Evolutionary conservation across 2,113 vertebrate genomes (phyloP).

Genomic region (Isichthys henryi): DNA sequence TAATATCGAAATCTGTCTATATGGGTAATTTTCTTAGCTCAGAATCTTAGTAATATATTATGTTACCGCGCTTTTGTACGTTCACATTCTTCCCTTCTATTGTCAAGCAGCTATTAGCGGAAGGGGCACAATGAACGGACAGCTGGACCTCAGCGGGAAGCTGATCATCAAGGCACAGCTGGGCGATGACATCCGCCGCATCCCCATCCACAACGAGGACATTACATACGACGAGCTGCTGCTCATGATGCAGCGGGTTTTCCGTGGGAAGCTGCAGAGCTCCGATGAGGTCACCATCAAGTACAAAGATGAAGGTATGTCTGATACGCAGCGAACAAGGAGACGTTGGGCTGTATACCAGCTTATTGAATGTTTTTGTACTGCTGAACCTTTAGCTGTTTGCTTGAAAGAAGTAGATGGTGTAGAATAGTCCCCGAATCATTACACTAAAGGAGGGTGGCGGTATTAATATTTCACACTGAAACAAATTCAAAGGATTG

Average conservation of each 20-base stretch:
- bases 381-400: not conserved
- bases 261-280: slow-evolving; percentile 92
- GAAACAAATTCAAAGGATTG: not conserved
- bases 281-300: slow-evolving; percentile 97
- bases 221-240: slow-evolving; percentile 98
- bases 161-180: slow-evolving; percentile 98
- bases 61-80: not conserved
- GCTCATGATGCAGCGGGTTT: slow-evolving; percentile 99
- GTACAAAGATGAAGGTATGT: slow-evolving; percentile 95
- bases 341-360: not conserved
- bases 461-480: not conserved
- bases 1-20: not conserved
- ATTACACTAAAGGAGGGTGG: not conserved
- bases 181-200: slow-evolving; percentile 93
- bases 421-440: not conserved
- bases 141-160: slow-evolving; percentile 96
- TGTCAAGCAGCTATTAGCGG: slow-evolving; percentile 46
- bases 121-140: slow-evolving; percentile 85
- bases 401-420: not conserved
- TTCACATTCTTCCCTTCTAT: not conserved
- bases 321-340: not conserved
- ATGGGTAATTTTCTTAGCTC: not conserved
- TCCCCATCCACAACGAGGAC: slow-evolving; percentile 98
- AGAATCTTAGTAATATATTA: not conserved
- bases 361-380: not conserved